Evolutionary conservation across 2,797 vertebrate species (phyloP).

Genomic region (Rhinella marina): DNA sequence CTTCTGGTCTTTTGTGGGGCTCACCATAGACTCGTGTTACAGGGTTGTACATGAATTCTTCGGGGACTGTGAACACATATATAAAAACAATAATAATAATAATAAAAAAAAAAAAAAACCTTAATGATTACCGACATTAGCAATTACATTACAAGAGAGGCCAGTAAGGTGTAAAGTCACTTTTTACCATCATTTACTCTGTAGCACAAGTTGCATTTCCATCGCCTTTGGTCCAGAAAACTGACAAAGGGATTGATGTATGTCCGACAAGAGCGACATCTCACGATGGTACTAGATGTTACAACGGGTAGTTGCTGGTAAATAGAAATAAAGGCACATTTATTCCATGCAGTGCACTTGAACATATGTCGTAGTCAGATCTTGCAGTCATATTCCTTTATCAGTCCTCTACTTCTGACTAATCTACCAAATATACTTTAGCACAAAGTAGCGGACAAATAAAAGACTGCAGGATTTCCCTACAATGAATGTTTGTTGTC

Average conservation of each 20-base stretch:
- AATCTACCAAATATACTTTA: too few species aligned
- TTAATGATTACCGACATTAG: too few species aligned
- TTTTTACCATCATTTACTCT: constrained; percentile 91
- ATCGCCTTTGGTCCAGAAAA: constrained; percentile 93
- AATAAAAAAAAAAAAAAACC: too few species aligned
- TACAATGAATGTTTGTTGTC: too few species aligned
- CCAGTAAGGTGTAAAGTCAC: neutral
- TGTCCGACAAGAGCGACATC: constrained; percentile 93
- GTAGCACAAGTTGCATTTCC: constrained; percentile 96
- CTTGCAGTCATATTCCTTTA: too few species aligned
- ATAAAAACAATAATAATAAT: too few species aligned
- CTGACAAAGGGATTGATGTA: constrained; percentile 97
- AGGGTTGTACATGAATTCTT: constrained; percentile 98
- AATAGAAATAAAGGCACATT: neutral
- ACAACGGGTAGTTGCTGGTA: constrained; percentile 93
- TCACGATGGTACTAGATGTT: constrained; percentile 94
- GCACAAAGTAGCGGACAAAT: too few species aligned
- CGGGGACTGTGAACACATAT: constrained; percentile 80
- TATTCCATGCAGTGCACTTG: too few species aligned
- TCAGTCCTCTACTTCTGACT: too few species aligned
- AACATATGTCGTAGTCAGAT: too few species aligned
- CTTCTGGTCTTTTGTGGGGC: constrained; percentile 93
- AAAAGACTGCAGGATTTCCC: too few species aligned
- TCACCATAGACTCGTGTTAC: constrained; percentile 94
- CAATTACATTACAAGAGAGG: neutral